Evolutionary conservation across 2,113 vertebrate species (phyloP).

Genomic region (Aptenodytes patagonicus): DNA sequence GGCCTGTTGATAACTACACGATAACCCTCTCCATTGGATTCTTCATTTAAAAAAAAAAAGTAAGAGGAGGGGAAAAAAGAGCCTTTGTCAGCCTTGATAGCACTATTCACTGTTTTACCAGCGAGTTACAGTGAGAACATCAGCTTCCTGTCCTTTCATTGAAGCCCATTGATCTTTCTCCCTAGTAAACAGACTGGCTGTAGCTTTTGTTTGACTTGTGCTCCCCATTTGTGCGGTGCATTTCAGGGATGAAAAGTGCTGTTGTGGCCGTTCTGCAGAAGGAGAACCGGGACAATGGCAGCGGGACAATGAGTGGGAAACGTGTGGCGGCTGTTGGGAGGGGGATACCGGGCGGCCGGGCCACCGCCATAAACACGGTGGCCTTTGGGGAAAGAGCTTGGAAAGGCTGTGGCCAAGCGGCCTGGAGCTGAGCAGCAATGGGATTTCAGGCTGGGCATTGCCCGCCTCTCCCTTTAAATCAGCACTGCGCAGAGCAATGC

Average conservation of each 20-base stretch:
- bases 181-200: conserved; percentile 57
- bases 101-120: conserved; percentile 57
- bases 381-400: neutral
- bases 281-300: neutral
- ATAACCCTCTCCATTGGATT: conserved; percentile 47
- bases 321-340: neutral
- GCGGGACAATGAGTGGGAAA: neutral
- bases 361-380: neutral
- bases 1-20: conserved; percentile 49
- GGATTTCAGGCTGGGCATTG: neutral
- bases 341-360: neutral
- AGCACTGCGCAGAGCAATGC: neutral
- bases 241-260: conserved; percentile 62
- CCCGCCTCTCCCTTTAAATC: neutral
- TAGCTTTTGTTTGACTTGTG: conserved; percentile 68
- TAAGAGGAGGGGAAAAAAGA: neutral
- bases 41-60: conserved; percentile 36
- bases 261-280: conserved; percentile 48
- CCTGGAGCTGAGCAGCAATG: neutral
- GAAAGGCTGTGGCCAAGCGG: neutral
- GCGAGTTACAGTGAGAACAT: conserved; percentile 67
- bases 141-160: conserved; percentile 74
- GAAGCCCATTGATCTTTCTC: conserved; percentile 66
- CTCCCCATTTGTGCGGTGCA: conserved; percentile 36
- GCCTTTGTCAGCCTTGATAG: conserved; percentile 51